Evolutionary conservation across 2,888 invertebrate genomes (phyloP), one percentile per base, ranked within the genome.

Genomic region (Chromoteleia sp.): DNA sequence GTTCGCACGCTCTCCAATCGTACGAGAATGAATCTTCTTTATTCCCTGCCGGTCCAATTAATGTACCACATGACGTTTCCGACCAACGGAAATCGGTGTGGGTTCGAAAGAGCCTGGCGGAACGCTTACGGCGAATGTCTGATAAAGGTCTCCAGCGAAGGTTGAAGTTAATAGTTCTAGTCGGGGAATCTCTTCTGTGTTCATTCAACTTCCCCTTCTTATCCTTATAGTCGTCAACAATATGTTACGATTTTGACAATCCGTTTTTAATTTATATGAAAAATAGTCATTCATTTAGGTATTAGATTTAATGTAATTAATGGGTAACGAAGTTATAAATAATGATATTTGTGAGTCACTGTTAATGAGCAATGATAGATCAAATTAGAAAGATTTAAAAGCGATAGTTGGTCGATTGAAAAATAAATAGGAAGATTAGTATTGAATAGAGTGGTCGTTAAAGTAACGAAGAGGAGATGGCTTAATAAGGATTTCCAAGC

Each of bases 1-100:
- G 83, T 82, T 83, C 83, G 84, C 81, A 85, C 82, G 81, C 71
- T 82, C 83, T 81, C 82, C 84, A 82, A 65, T 63, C 76, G 65
- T 80, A 82, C 82, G 83, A 83, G 83, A 83, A 87, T 86, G 87
- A 88, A 88, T 87, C 87, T 87, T 85, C 88, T 85, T 88, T 87
- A 88, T 88, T 86, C 86, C 82, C 83, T 75, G 79, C 82, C 85
- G 87, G 85, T 89, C 87, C 89, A 89, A 90, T 90, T 90, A 89
- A 90, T 89, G 86, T 85, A 86, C 89, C 90, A 90, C 88, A 90
- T 90, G 90, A 90, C 89, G 90, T 88, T 90, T 89, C 88, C 89
- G 86, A 88, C 85, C 81, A 86, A 83, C 88, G 88, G 88, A 88
- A 89, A 89, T 89, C 88, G 87, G 80, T 59, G 75, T 82, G 75